Conservation (phyloP, 2,113 vertebrate genomes). For the Acrocephalus kingi region DNA sequence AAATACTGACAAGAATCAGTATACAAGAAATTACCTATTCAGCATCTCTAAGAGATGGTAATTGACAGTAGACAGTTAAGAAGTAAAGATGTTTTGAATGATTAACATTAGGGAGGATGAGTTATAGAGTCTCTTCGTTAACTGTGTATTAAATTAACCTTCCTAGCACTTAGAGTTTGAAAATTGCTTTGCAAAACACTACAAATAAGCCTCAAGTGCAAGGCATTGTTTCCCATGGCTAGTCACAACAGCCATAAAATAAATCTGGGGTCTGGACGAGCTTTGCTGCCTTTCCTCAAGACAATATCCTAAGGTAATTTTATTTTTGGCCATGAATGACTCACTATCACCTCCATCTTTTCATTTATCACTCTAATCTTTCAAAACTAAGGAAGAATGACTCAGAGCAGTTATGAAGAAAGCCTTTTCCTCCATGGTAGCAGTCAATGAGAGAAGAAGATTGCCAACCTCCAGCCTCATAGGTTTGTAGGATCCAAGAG, state of each 20-base stretch:
- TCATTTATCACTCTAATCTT: not conserved
- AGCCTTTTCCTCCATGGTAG: not conserved
- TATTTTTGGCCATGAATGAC: not conserved
- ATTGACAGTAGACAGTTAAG: constrained; percentile 55
- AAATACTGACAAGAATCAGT: constrained; percentile 57
- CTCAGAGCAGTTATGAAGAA: not conserved
- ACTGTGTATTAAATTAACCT: constrained; percentile 32
- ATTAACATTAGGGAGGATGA: constrained; percentile 18
- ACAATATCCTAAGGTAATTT: not conserved
- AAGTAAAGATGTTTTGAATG: constrained; percentile 45
- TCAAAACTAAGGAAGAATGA: not conserved
- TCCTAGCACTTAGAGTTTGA: not conserved
- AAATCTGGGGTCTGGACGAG: not conserved
- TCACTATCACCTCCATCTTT: not conserved
- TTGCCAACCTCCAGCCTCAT: not conserved
- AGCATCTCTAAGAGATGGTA: constrained; percentile 20
- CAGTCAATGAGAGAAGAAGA: not conserved
- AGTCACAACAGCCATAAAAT: not conserved
- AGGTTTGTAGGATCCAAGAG: not conserved
- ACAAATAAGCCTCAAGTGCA: not conserved
- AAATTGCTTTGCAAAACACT: not conserved
- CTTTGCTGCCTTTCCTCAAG: not conserved
- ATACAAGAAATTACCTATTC: constrained; percentile 53
- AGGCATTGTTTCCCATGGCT: not conserved
- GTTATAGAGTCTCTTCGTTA: constrained; percentile 9